Evolutionary conservation across 2,113 vertebrate genomes (phyloP).

Genomic region (Pomatostomus ruficeps): DNA sequence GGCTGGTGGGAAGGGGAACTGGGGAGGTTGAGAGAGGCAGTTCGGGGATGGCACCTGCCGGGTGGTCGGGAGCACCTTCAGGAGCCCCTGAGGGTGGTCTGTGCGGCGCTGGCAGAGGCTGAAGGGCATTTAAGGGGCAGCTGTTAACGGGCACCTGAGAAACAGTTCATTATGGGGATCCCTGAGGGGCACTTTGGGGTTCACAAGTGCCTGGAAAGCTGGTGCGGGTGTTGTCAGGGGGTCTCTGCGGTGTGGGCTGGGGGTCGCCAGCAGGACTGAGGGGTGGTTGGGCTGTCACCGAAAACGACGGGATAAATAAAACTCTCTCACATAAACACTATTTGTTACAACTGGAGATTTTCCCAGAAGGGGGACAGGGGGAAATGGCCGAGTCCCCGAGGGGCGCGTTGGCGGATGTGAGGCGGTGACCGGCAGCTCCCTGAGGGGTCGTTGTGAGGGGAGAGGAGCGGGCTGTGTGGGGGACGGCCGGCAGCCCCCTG

Average conservation of each 20-base stretch:
- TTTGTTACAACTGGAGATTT: neutral
- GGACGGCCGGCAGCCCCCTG: neutral
- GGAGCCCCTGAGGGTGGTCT: neutral
- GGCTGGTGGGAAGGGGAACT: neutral
- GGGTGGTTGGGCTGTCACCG: neutral
- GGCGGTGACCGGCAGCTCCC: neutral
- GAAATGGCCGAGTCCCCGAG: neutral
- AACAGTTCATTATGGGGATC: neutral
- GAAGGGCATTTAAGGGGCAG: neutral
- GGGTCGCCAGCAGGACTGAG: neutral
- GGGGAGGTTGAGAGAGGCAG: neutral
- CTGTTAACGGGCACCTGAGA: neutral
- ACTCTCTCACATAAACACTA: neutral
- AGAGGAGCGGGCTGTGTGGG: neutral
- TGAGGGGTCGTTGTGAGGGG: neutral
- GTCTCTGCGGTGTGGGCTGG: neutral
- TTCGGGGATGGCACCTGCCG: neutral
- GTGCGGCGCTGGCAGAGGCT: neutral
- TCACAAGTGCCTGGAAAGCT: neutral
- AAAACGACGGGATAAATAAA: neutral
- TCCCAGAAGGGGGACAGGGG: neutral
- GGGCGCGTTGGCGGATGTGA: neutral
- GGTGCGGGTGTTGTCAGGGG: rapidly evolving
- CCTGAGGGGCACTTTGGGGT: too few species aligned
- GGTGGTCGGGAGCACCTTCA: neutral